Conservation (phyloP, 2,113 vertebrate species). For the Microcebus ravelobensis region DNA sequence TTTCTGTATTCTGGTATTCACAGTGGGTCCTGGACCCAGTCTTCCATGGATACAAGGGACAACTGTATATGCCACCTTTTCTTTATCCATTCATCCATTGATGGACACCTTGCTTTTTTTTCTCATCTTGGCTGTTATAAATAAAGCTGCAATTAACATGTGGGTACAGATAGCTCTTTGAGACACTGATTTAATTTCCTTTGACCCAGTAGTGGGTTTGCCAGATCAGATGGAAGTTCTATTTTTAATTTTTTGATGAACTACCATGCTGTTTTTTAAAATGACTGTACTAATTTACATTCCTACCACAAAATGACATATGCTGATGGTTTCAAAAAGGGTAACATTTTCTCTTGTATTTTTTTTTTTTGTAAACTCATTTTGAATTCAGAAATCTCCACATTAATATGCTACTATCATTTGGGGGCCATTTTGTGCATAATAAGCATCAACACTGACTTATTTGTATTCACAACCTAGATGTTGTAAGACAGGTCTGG, state of each 20-base stretch:
- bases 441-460: background rate
- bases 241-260: background rate
- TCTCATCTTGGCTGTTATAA: background rate
- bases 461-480: slow-evolving; percentile 62
- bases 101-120: too few relatives aligned
- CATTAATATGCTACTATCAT: background rate
- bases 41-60: background rate
- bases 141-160: background rate
- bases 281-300: background rate
- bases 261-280: background rate
- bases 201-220: background rate
- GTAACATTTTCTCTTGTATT: background rate
- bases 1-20: background rate
- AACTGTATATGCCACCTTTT: background rate
- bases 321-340: background rate
- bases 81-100: background rate
- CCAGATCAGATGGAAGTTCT: too few relatives aligned
- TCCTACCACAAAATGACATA: background rate
- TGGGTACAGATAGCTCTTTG: background rate
- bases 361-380: slow-evolving; percentile 29
- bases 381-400: background rate
- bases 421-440: background rate
- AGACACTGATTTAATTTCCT: background rate
- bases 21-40: background rate
- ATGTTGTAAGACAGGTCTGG: slow-evolving; percentile 26